These are phyloP conservation scores for Metaphire vulgaris DNA, from an alignment of 1,140 invertebrate species.

Conservation along the genomic window DNA sequence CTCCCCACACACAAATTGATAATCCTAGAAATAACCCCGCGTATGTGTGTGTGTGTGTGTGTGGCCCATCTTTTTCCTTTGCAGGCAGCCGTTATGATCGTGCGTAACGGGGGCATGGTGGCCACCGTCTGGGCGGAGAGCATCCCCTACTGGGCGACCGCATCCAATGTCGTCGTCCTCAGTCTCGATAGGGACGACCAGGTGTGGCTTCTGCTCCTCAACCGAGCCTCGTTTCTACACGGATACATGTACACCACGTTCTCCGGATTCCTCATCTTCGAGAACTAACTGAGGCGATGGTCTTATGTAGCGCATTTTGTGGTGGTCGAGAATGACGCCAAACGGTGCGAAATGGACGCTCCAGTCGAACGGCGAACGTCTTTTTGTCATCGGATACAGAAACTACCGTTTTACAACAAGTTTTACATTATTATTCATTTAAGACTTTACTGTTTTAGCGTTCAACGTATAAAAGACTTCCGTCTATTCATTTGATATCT, in stretches of 20 bases:
- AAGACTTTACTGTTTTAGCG: too few relatives aligned
- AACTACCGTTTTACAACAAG: not conserved
- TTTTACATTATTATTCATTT: too few relatives aligned
- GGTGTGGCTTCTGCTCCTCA: conserved; percentile 13
- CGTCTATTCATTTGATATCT: too few relatives aligned
- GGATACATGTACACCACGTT: conserved; percentile 24
- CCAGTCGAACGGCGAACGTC: too few relatives aligned
- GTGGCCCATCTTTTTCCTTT: conserved; percentile 27
- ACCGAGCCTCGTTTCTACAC: conserved; percentile 14
- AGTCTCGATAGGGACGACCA: conserved; percentile 40
- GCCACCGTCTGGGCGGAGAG: conserved; percentile 50
- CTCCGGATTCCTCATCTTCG: conserved; percentile 22
- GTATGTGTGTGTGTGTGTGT: not conserved
- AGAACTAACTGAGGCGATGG: conserved; percentile 9
- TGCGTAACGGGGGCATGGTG: conserved; percentile 42
- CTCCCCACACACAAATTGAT: too few relatives aligned
- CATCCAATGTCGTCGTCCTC: conserved; percentile 46
- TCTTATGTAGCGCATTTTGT: too few relatives aligned
- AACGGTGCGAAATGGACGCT: too few relatives aligned
- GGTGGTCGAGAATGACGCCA: too few relatives aligned
- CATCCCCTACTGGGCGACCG: conserved; percentile 47
- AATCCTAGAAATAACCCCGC: too few relatives aligned
- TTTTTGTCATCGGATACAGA: too few relatives aligned
- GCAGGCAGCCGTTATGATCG: conserved; percentile 47
- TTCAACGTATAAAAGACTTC: too few relatives aligned